Base-by-base conservation (phyloP, 1,140 invertebrate genomes). In the Trichonephila clavata region DNA sequence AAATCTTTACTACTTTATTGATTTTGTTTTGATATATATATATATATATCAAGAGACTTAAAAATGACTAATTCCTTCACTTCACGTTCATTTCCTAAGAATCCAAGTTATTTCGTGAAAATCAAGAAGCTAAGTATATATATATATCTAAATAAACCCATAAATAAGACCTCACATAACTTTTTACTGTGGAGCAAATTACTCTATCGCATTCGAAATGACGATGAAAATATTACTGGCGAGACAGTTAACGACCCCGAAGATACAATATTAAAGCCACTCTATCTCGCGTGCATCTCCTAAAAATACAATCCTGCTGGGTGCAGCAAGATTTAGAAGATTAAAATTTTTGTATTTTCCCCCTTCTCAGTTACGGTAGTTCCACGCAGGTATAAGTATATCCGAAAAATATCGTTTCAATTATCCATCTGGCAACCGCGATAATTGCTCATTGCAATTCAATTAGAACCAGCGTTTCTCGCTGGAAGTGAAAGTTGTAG, bases 381-480 rank as follows among this genome's bases (percentile, higher is more conserved):
- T 8, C 50, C 27, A 6, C 24, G 6, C 57, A 60, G 83, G 50
- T 84, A 59, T 32, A 32, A 27, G 24, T 32, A 32, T 16, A 77
- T 32, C 71, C 83, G 83, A 84, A 84, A 84, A 89, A 89, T 89
- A 89, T 71, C 84, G 71, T 89, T 89, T 71, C 87, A 68, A 89
- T 89, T 89, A 89, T 89, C 43, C 57, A 71, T 60, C 68, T 32
- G 57, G 68, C 71, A 90, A 81, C 88, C 32, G 71, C 88, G 88
- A 90, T 90, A 90, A 90, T 90, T 90, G 71, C 71, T 90, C 71
- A 32, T n/a, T 27, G 27, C 24, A 80, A 90, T 90, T 90, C 88
- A 90, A 90, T 90, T 90, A 90, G 88, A 89, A 32, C 43, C 16
- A 39, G 20, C 81, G 81, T n/a, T 21, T 21, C 20, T n/a, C 63